Conservation (phyloP, 2,113 vertebrate genomes). For the Gasterosteus nipponicus region DNA sequence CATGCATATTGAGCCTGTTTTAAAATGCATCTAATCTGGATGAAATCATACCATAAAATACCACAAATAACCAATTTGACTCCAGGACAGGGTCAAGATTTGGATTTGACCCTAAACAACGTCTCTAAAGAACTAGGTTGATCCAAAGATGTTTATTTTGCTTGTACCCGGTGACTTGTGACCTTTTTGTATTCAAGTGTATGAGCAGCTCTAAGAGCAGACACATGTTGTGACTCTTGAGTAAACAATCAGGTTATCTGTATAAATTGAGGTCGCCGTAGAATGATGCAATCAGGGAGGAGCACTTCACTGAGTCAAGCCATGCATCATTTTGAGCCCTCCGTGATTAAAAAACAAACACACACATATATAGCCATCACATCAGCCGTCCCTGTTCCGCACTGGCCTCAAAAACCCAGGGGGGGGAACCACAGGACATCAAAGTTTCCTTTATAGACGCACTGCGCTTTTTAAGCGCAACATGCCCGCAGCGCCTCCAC, state of each 20-base stretch:
- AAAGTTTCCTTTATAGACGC: slow-evolving; percentile 51
- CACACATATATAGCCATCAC: neutral
- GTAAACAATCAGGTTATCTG: slow-evolving; percentile 42
- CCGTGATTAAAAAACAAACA: neutral
- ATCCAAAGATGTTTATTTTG: neutral
- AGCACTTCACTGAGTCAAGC: slow-evolving; percentile 3
- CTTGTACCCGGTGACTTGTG: slow-evolving; percentile 27
- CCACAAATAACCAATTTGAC: neutral
- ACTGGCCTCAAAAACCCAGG: slow-evolving; percentile 6
- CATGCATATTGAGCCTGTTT: slow-evolving; percentile 16
- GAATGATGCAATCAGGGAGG: neutral
- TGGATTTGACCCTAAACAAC: slow-evolving; percentile 12
- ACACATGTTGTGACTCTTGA: slow-evolving; percentile 27
- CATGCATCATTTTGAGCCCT: slow-evolving; percentile 7
- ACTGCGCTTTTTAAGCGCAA: slow-evolving; percentile 31
- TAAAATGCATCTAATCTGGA: slow-evolving; percentile 7
- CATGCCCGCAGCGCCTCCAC: slow-evolving; percentile 38
- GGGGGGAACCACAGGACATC: slow-evolving; percentile 53
- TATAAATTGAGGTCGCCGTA: slow-evolving; percentile 10
- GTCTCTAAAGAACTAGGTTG: neutral
- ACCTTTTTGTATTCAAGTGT: slow-evolving; percentile 45
- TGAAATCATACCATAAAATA: slow-evolving; percentile 3
- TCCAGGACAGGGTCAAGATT: neutral
- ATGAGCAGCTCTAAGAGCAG: slow-evolving; percentile 20
- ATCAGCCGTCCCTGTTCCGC: neutral